Conservation (phyloP, 1,140 invertebrate genomes). For the Lethrus apterus region DNA sequence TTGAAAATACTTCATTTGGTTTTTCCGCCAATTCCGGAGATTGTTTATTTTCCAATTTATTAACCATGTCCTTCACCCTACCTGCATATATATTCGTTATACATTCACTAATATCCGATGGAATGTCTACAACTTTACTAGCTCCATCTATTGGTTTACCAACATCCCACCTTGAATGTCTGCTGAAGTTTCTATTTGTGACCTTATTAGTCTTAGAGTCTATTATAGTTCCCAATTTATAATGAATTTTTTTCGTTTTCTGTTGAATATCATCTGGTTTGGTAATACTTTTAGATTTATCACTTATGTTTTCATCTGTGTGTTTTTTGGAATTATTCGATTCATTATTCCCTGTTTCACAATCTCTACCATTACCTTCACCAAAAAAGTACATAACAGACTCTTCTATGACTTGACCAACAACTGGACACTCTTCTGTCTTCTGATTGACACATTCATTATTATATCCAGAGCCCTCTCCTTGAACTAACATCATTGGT, state of each 20-base stretch:
- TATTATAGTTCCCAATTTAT: slow-evolving; percentile 22
- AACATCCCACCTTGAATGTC: slow-evolving; percentile 48
- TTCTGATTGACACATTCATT: slow-evolving; percentile 47
- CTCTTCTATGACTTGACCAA: slow-evolving; percentile 63
- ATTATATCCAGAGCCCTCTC: slow-evolving; percentile 56
- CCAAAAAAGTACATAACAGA: slow-evolving; percentile 63
- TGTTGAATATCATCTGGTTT: too few species aligned
- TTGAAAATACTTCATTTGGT: too few species aligned
- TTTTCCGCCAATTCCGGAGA: too few species aligned
- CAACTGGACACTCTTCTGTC: slow-evolving; percentile 22
- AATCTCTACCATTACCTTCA: slow-evolving; percentile 45
- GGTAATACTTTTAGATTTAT: too few species aligned
- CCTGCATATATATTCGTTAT: too few species aligned
- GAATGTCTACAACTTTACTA: background rate
- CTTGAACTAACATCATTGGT: slow-evolving; percentile 62
- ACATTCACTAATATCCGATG: background rate
- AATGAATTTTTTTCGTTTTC: too few species aligned
- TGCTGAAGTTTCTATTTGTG: slow-evolving; percentile 26
- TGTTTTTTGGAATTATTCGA: slow-evolving; percentile 4
- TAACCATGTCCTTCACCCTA: too few species aligned
- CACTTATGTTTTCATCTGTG: background rate
- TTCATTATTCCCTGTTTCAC: slow-evolving; percentile 8
- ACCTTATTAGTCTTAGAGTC: slow-evolving; percentile 25
- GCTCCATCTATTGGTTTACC: slow-evolving; percentile 31
- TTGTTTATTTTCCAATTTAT: too few species aligned